A percentile compares a stretch with the other conserved stretches of the same genome.
Conservation (phyloP, 2,888 invertebrate species). For the Drosophila paracracens region DNA sequence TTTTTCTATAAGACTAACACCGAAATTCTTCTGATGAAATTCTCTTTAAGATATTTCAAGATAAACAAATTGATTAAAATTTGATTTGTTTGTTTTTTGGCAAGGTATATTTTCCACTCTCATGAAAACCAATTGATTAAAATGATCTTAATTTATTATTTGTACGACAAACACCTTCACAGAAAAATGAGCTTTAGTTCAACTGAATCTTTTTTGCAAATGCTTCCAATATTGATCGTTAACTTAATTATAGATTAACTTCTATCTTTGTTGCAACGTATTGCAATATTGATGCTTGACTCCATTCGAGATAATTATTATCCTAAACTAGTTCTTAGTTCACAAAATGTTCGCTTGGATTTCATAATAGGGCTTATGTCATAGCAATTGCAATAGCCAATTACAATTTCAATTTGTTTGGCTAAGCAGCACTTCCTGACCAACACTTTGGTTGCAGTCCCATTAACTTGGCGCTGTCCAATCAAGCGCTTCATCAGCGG, state of each 20-base stretch:
- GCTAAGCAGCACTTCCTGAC: constrained; percentile 53
- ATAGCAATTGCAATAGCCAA: constrained; percentile 28
- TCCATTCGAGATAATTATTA: background rate
- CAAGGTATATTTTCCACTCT: background rate
- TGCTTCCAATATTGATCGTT: background rate
- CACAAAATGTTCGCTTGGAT: constrained; percentile 11
- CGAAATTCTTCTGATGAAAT: no score
- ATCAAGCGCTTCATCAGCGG: constrained; percentile 48
- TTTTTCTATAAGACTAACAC: no score
- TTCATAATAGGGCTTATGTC: constrained; percentile 44
- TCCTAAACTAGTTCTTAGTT: background rate
- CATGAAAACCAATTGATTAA: background rate
- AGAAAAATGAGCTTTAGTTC: background rate
- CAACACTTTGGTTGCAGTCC: constrained; percentile 33
- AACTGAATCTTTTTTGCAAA: background rate
- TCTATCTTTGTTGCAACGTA: background rate
- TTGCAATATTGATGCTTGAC: background rate
- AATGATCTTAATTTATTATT: background rate
- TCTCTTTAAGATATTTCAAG: no score
- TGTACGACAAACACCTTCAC: background rate
- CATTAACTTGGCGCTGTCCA: constrained; percentile 48
- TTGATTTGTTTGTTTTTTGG: background rate
- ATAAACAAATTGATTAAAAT: no score
- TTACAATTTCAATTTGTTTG: constrained; percentile 49
- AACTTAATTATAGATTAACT: background rate